Conservation (phyloP, 2,888 invertebrate species). For the Coelinius sp. region DNA sequence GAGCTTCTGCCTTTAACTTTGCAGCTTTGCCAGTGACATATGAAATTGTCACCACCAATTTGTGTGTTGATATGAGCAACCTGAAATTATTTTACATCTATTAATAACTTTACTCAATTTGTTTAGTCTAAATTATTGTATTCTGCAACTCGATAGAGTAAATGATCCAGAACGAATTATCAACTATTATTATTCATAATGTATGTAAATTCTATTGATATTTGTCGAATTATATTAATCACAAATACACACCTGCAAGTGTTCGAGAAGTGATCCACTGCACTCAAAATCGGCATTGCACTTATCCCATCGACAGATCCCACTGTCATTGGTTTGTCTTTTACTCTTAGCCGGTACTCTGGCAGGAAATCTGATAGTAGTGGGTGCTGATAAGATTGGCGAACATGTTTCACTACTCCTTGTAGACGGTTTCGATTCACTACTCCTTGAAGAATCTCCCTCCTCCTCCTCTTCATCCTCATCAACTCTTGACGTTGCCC, state of each 20-base stretch:
- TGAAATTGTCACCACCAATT: constrained; percentile 85
- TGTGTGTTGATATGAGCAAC: constrained; percentile 89
- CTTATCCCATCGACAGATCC: constrained; percentile 86
- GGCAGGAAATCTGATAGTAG: constrained; percentile 85
- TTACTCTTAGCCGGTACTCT: constrained; percentile 64
- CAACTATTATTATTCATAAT: too few relatives aligned
- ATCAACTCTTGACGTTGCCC: constrained; percentile 47
- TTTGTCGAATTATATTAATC: constrained; percentile 8
- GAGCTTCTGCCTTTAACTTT: constrained; percentile 95
- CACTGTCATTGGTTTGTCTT: constrained; percentile 69
- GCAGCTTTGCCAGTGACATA: constrained; percentile 94
- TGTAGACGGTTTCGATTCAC: constrained; percentile 60
- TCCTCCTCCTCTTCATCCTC: constrained; percentile 64
- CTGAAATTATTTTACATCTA: constrained; percentile 71
- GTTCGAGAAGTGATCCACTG: constrained; percentile 86
- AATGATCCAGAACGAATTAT: too few relatives aligned
- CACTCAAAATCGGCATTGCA: constrained; percentile 85
- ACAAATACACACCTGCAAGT: constrained; percentile 80
- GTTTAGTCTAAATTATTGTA: background rate
- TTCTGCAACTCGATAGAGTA: too few relatives aligned
- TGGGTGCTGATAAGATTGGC: constrained; percentile 85
- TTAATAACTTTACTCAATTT: background rate
- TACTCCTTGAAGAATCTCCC: constrained; percentile 63
- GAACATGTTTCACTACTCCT: constrained; percentile 72
- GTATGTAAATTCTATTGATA: too few relatives aligned